Conservation (phyloP, 2,888 invertebrate genomes). For the Platypus cylindrus region DNA sequence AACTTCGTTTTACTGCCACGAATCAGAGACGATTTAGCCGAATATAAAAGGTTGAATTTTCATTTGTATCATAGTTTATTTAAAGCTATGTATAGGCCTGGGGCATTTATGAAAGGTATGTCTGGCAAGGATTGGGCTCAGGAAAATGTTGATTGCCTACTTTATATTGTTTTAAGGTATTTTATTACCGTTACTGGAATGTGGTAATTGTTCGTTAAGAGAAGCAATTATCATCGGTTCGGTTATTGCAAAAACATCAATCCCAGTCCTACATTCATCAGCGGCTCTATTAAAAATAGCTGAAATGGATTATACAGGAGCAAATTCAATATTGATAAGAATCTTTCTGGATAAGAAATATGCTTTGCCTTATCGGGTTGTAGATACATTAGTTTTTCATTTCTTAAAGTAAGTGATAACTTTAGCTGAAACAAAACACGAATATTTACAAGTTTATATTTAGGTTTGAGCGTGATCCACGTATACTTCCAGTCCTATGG, state of each 20-base stretch:
- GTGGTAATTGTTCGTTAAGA: conserved; percentile 85
- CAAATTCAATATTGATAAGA: conserved; percentile 87
- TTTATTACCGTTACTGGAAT: conserved; percentile 60
- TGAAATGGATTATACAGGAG: conserved; percentile 94
- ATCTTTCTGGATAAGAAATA: conserved; percentile 96
- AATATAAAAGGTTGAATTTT: conserved; percentile 90
- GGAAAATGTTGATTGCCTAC: too few species aligned
- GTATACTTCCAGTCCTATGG: conserved; percentile 91
- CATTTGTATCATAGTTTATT: conserved; percentile 90
- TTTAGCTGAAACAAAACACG: neutral
- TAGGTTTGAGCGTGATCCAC: conserved; percentile 72
- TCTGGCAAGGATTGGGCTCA: too few species aligned
- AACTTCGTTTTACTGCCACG: conserved; percentile 86
- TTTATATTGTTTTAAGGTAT: conserved; percentile 34
- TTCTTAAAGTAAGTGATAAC: conserved; percentile 60
- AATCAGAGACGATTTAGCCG: conserved; percentile 87
- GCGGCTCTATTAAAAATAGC: conserved; percentile 92
- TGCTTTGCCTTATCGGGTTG: conserved; percentile 86
- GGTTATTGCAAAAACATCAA: conserved; percentile 78
- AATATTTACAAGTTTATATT: conserved; percentile 17
- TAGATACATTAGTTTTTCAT: conserved; percentile 90
- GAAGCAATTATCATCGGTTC: conserved; percentile 95
- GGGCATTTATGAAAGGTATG: conserved; percentile 91
- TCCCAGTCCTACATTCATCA: conserved; percentile 89
- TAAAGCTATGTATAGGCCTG: conserved; percentile 92